phyloP scores from a whole-genome alignment of 1,140 invertebrate species.

The Spodoptera litura region DNA sequence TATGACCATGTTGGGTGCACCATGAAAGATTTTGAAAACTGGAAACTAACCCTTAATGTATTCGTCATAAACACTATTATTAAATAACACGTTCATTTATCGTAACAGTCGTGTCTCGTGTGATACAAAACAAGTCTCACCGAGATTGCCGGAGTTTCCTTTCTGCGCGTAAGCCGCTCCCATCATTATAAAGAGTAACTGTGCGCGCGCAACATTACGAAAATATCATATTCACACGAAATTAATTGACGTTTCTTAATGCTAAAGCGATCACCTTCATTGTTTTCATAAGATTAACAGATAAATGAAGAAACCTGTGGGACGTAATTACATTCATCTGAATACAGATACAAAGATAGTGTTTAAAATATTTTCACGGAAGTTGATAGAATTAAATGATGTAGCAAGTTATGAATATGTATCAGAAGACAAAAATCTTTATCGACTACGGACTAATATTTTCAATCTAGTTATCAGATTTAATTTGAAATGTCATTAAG shows the following conservation, averaged over 20 bases:
- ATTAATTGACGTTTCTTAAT: constrained; percentile 49
- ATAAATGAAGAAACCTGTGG: constrained; percentile 39
- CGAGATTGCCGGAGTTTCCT: constrained; percentile 24
- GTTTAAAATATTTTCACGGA: constrained; percentile 37
- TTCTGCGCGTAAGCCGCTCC: constrained; percentile 21
- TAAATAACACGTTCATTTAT: neutral
- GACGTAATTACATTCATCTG: constrained; percentile 19
- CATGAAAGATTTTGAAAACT: no score
- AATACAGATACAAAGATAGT: constrained; percentile 25
- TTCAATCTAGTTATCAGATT: no score
- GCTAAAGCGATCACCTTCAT: constrained; percentile 31
- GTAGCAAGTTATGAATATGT: constrained; percentile 4
- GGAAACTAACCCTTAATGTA: no score
- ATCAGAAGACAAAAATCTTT: neutral
- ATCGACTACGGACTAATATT: neutral
- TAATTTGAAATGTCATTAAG: no score
- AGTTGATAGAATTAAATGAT: constrained; percentile 30
- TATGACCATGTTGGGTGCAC: no score
- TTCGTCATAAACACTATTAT: no score
- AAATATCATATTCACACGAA: constrained; percentile 49
- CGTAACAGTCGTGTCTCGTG: constrained; percentile 18
- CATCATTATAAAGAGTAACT: constrained; percentile 27
- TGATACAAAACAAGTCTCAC: constrained; percentile 31
- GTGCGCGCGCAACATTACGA: constrained; percentile 40
- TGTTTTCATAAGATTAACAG: constrained; percentile 45